Conservation (phyloP, 2,797 vertebrate genomes). For the Gila robusta region DNA sequence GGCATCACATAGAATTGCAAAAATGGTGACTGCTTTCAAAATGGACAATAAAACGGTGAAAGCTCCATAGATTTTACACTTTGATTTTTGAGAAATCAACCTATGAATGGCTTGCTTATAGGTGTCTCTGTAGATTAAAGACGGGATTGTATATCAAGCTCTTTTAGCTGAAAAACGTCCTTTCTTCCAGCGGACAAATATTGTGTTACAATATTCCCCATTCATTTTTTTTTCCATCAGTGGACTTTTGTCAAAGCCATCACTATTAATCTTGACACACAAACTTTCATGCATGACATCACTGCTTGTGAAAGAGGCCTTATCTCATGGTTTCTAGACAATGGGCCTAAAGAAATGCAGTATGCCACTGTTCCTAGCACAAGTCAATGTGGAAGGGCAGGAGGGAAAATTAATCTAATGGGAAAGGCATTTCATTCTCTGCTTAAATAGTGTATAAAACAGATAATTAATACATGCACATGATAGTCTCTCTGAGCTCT, state of each 20-base stretch:
- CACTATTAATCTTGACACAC: neutral
- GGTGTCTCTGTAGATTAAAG: too few relatives aligned
- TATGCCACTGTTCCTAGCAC: neutral
- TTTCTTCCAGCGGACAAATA: too few relatives aligned
- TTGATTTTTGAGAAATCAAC: neutral
- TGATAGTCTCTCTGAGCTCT: conserved; percentile 43
- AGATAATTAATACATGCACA: conserved; percentile 58
- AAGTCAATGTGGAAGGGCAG: conserved; percentile 12
- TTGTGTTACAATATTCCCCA: neutral
- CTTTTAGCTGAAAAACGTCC: too few relatives aligned
- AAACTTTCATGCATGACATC: neutral
- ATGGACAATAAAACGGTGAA: neutral
- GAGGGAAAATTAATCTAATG: conserved; percentile 40
- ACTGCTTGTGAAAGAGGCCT: neutral
- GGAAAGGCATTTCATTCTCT: conserved; percentile 38
- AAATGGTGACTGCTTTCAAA: neutral
- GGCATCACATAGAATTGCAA: neutral
- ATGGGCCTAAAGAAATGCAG: neutral
- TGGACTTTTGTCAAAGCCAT: neutral
- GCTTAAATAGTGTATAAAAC: conserved; percentile 55
- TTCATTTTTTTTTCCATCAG: neutral
- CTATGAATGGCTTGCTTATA: neutral
- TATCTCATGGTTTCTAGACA: neutral
- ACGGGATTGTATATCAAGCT: neutral
- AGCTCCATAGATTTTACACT: neutral